Evolutionary conservation across 2,797 vertebrate species (phyloP).

Genomic region (Pangasius mekongensis): DNA sequence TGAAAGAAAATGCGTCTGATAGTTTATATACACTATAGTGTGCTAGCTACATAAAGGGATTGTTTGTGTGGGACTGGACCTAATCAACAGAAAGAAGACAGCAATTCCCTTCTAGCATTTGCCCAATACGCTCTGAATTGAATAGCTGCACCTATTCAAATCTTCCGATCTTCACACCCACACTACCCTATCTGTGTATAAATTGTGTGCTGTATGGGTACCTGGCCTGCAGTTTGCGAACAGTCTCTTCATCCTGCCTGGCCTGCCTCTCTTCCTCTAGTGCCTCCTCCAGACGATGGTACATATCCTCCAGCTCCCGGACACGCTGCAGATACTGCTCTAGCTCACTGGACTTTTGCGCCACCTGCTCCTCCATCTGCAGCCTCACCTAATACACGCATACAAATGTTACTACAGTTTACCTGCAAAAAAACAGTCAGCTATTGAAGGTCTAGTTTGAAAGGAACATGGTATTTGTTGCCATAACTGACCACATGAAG

Average conservation of each 20-base stretch:
- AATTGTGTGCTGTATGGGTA: conserved; percentile 58
- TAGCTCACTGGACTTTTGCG: conserved; percentile 92
- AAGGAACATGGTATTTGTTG: not conserved
- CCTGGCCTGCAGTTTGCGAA: conserved; percentile 91
- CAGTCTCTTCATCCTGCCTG: conserved; percentile 90
- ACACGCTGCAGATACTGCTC: conserved; percentile 93
- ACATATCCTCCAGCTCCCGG: conserved; percentile 91
- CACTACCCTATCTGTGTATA: not conserved
- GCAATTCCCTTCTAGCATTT: not conserved
- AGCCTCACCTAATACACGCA: conserved; percentile 81
- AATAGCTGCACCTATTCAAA: not conserved
- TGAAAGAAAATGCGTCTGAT: not conserved
- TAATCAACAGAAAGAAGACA: not conserved
- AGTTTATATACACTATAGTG: not conserved
- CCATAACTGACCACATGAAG: not conserved
- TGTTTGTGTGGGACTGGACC: not conserved
- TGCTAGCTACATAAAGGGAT: not conserved
- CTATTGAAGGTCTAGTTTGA: not conserved
- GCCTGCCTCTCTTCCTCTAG: conserved; percentile 90
- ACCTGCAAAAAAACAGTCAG: not conserved
- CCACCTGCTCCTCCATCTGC: conserved; percentile 94
- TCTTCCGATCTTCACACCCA: not conserved
- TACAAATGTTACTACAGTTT: not conserved
- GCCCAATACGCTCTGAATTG: not conserved
- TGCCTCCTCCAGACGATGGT: conserved; percentile 88